Conservation (phyloP, 2,113 vertebrate species). For the Mesitornis unicolor region DNA sequence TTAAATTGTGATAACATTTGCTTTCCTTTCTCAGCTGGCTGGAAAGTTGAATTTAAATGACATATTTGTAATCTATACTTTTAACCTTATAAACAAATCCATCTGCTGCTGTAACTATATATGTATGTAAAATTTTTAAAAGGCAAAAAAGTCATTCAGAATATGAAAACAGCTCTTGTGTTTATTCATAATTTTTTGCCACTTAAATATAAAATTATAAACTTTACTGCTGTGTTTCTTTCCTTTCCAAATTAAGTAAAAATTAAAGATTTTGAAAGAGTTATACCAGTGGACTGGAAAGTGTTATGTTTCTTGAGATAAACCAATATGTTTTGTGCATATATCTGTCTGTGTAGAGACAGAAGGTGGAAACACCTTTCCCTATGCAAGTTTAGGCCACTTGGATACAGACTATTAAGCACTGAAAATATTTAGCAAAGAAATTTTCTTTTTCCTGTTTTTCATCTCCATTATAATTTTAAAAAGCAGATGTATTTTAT, state of each 20-base stretch:
- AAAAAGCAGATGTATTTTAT: neutral
- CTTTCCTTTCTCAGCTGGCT: neutral
- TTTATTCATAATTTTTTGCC: too few species aligned
- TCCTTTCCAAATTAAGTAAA: neutral
- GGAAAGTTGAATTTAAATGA: neutral
- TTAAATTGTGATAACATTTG: neutral
- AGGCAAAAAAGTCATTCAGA: neutral
- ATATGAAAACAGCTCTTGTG: neutral
- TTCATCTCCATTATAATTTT: neutral
- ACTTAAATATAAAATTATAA: neutral
- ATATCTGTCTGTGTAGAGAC: neutral
- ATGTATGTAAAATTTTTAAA: neutral
- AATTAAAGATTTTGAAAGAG: neutral
- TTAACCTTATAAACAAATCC: neutral
- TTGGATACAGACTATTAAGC: neutral
- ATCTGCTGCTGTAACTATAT: neutral
- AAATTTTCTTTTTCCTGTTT: neutral
- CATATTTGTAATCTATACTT: neutral
- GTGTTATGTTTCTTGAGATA: neutral
- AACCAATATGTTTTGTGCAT: neutral
- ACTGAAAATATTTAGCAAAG: neutral
- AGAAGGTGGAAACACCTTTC: neutral
- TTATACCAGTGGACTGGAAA: neutral
- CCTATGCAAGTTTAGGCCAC: neutral
- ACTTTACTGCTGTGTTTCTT: neutral